A percentile compares a stretch with the other conserved stretches of the same genome.
Conservation (phyloP, 2,113 vertebrate species). For the Lepisosteus oculatus region DNA sequence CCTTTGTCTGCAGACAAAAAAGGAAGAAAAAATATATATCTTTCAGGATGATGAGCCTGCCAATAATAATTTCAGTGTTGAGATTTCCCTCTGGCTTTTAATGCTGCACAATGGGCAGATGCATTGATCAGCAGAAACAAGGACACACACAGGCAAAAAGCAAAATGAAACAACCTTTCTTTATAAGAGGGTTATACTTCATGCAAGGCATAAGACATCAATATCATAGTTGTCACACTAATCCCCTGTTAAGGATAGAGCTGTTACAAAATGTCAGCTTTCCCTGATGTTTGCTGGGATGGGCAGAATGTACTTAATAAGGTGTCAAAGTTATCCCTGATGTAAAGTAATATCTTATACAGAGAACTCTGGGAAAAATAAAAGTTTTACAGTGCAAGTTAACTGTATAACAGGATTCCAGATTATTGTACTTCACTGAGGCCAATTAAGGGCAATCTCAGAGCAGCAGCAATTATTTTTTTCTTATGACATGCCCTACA, state of each 20-base stretch:
- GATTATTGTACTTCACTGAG: constrained; percentile 50
- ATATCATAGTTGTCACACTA: constrained; percentile 16
- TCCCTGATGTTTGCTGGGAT: constrained; percentile 3
- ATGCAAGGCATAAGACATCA: background rate
- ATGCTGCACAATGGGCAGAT: background rate
- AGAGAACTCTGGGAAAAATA: constrained; percentile 57
- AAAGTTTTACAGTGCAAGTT: constrained; percentile 33
- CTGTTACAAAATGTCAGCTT: constrained; percentile 34
- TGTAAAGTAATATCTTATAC: constrained; percentile 48
- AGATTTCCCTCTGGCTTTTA: constrained; percentile 3
- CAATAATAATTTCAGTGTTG: constrained; percentile 6
- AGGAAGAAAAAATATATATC: constrained; percentile 5
- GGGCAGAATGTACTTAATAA: constrained; percentile 7
- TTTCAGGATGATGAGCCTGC: background rate
- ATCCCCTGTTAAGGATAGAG: constrained; percentile 18
- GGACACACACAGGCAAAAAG: background rate
- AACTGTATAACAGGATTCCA: constrained; percentile 38
- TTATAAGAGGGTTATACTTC: background rate
- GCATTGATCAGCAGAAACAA: constrained; percentile 11
- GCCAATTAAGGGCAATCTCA: constrained; percentile 71
- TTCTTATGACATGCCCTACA: constrained; percentile 58
- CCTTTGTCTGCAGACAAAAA: background rate
- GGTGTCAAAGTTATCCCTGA: constrained; percentile 43
- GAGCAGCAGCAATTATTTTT: constrained; percentile 72
- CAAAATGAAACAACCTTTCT: background rate